Base-by-base conservation (phyloP, 1,140 invertebrate species). In the Bombus polaris region DNA sequence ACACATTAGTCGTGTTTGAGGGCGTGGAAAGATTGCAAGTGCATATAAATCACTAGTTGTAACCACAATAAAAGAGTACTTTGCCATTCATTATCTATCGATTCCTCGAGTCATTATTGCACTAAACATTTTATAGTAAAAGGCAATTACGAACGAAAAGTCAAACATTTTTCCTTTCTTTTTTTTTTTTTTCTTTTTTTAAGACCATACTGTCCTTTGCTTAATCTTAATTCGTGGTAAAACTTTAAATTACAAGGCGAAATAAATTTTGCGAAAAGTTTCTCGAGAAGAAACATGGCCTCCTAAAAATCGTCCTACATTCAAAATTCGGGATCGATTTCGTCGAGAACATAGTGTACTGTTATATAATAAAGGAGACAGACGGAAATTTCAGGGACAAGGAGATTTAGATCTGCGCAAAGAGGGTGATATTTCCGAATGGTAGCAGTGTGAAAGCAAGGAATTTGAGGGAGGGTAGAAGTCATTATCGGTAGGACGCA, bases 281-380 rank as follows among this genome's bases (percentile, higher is more conserved):
- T 57, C n/a, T 70, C 1, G 13, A 12, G 22, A 77, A n/a, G 22
- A 8, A 68, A 83, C 44, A 83, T 70, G 76, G 53, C 47, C 35
- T 42, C 47, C 44, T 25, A 65, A 80, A 80, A 85, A 85, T 72
- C 62, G 66, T 65, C 42, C 53, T 71, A 80, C 10, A 80, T 80
- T 80, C 37, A 53, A 85, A 73, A 80, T 72, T 85, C 57, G 13
- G 39, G 32, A 85, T 85, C 83, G 83, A 80, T 85, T 65, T 85
- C 22, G 18, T 9, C 12, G 65, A 37, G 25, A n/a, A 32, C 32
- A 35, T 53, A n/a, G 32, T 44, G 39, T 37, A 22, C 39, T 10
- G 53, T 79, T 65, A 72, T 53, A 72, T 73, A 80, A 85, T 65
- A 42, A 71, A 47, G 35, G 35, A 39, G 47, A 47, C n/a, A 44